phyloP scores from a whole-genome alignment of 2,113 vertebrate genomes.

The Grammomys surdaster region DNA sequence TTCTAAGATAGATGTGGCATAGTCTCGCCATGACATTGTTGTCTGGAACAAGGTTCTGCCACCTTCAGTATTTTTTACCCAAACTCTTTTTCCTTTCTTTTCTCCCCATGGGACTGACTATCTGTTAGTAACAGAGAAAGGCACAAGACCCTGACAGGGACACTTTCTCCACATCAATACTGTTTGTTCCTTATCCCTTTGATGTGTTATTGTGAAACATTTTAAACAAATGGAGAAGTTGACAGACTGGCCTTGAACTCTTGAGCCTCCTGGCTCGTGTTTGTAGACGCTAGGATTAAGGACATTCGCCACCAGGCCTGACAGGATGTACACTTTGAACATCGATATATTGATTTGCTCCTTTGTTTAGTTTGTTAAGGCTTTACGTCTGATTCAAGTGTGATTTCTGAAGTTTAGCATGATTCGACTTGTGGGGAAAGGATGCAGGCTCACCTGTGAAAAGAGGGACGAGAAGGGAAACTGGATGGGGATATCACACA shows the following conservation, averaged over 20 bases:
- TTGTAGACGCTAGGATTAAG: neutral
- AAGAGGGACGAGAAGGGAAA: neutral
- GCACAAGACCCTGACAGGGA: neutral
- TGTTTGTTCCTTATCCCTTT: neutral
- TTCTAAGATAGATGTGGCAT: constrained; percentile 4
- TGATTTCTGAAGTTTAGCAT: neutral
- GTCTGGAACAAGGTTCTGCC: constrained; percentile 4
- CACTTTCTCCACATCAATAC: neutral
- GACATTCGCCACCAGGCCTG: neutral
- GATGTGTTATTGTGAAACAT: constrained; percentile 36
- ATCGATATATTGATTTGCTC: constrained; percentile 41
- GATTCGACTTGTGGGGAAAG: neutral
- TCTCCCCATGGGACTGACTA: neutral
- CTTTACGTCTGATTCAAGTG: neutral
- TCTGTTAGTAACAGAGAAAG: constrained; percentile 31
- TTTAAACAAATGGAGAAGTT: constrained; percentile 18
- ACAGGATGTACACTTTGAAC: neutral
- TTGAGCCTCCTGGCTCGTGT: neutral
- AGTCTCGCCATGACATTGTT: constrained; percentile 15
- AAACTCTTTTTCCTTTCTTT: constrained; percentile 15
- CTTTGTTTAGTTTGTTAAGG: constrained; percentile 8
- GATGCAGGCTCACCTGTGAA: neutral
- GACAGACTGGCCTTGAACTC: neutral
- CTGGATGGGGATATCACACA: neutral
- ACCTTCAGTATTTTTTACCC: constrained; percentile 11